Conservation (phyloP, 2,888 invertebrate species). For the Margaritifera margaritifera region DNA sequence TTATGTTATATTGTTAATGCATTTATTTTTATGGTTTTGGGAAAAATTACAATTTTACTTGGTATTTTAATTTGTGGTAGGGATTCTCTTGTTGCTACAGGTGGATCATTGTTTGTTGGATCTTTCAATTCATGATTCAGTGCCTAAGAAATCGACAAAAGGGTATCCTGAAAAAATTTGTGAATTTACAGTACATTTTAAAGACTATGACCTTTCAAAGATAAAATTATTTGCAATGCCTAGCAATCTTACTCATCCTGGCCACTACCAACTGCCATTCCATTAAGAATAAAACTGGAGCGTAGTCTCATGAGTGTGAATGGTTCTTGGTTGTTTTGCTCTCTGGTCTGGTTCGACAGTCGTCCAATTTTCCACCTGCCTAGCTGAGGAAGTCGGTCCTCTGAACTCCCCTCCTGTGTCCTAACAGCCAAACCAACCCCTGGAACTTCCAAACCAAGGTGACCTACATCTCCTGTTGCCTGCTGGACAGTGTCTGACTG, state of each 20-base stretch:
- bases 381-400: conserved; percentile 23
- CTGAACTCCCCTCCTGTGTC: conserved; percentile 13
- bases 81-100: no score
- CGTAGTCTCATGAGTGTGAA: conserved; percentile 20
- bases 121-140: no score
- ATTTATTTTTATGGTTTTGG: no score
- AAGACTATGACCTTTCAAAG: neutral
- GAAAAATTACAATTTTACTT: no score
- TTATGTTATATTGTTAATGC: no score
- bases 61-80: no score
- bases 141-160: no score
- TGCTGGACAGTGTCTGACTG: conserved; percentile 10
- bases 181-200: no score
- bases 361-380: conserved; percentile 23
- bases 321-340: conserved; percentile 4
- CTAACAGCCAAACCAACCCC: conserved; percentile 47
- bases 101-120: no score
- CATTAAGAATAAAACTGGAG: conserved; percentile 38
- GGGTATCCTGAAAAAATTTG: no score
- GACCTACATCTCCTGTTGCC: conserved; percentile 6
- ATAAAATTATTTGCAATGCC: conserved; percentile 9
- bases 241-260: neutral
- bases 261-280: conserved; percentile 27
- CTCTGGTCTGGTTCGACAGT: conserved; percentile 32
- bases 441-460: conserved; percentile 39